phyloP scores from a whole-genome alignment of 2,797 vertebrate genomes.

The Microctenopoma lineatum region DNA sequence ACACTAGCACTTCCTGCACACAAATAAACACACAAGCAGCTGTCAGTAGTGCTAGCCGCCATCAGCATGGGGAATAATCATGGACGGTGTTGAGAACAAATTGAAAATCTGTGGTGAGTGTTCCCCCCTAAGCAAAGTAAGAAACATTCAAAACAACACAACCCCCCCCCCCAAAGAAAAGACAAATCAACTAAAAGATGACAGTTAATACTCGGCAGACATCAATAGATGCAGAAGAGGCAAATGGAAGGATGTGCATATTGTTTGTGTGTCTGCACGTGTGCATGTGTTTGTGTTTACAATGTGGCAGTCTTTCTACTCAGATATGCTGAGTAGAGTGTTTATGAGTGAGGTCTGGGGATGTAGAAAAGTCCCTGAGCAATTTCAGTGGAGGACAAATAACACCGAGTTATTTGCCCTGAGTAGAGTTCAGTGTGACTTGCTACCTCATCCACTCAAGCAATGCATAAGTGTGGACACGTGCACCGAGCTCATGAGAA shows the following conservation, averaged over 20 bases:
- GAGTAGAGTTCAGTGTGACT: conserved; percentile 39
- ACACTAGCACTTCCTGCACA: conserved; percentile 9
- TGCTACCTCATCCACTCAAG: conserved; percentile 37
- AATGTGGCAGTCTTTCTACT: conserved; percentile 55
- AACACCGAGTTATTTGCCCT: conserved; percentile 28
- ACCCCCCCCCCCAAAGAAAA: conserved; percentile 10
- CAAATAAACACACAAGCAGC: conserved; percentile 38
- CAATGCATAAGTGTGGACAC: not conserved
- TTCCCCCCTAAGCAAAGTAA: conserved; percentile 62
- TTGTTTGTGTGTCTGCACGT: conserved; percentile 19
- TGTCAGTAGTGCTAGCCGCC: conserved; percentile 54
- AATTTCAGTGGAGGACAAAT: conserved; percentile 66
- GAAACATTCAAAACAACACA: conserved; percentile 65
- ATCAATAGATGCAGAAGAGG: conserved; percentile 31
- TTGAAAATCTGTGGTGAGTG: conserved; percentile 77
- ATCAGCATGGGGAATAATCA: conserved; percentile 68
- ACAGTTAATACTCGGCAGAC: conserved; percentile 58
- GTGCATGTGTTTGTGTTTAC: conserved; percentile 18
- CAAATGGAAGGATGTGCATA: conserved; percentile 23
- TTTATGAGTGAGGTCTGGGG: conserved; percentile 64
- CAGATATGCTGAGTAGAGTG: conserved; percentile 72
- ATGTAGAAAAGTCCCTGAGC: conserved; percentile 63
- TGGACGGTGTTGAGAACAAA: conserved; percentile 75
- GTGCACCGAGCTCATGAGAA: not conserved
- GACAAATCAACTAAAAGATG: conserved; percentile 49